Evolutionary conservation across 2,797 vertebrate genomes (phyloP).

Genomic region (Fistularia commersonii): DNA sequence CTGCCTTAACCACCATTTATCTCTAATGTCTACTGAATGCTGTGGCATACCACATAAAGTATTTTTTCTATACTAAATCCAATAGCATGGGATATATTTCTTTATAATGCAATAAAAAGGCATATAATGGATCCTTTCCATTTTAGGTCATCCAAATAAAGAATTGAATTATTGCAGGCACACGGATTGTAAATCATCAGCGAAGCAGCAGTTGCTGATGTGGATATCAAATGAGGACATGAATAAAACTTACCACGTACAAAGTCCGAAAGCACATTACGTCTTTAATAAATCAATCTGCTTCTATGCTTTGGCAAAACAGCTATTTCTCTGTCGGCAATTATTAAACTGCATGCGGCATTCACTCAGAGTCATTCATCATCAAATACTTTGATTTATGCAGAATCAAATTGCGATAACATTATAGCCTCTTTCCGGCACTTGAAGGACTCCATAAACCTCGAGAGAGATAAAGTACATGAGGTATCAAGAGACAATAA

Average conservation of each 20-base stretch:
- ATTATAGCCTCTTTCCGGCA: conserved; percentile 33
- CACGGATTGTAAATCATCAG: conserved; percentile 53
- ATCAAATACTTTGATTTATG: conserved; percentile 54
- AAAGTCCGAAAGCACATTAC: conserved; percentile 49
- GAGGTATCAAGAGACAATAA: background rate
- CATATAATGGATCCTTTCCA: conserved; percentile 19
- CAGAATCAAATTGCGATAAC: conserved; percentile 45
- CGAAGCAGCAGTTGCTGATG: conserved; percentile 49
- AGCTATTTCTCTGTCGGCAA: conserved; percentile 41
- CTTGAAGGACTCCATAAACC: conserved; percentile 31
- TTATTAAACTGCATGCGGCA: conserved; percentile 30
- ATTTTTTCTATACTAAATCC: conserved; percentile 21
- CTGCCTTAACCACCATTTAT: conserved; percentile 9
- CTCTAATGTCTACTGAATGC: conserved; percentile 9
- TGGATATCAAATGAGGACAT: conserved; percentile 65
- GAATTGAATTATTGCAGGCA: conserved; percentile 32
- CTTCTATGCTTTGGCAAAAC: background rate
- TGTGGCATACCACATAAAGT: conserved; percentile 30
- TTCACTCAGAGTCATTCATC: conserved; percentile 53
- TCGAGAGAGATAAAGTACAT: conserved; percentile 27
- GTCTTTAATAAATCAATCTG: conserved; percentile 61
- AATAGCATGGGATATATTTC: conserved; percentile 19
- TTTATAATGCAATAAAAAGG: conserved; percentile 18
- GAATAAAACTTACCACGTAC: conserved; percentile 60
- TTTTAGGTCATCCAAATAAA: conserved; percentile 34